Base-by-base conservation (phyloP, 2,888 invertebrate species). In the Agriopis leucophaearia region DNA sequence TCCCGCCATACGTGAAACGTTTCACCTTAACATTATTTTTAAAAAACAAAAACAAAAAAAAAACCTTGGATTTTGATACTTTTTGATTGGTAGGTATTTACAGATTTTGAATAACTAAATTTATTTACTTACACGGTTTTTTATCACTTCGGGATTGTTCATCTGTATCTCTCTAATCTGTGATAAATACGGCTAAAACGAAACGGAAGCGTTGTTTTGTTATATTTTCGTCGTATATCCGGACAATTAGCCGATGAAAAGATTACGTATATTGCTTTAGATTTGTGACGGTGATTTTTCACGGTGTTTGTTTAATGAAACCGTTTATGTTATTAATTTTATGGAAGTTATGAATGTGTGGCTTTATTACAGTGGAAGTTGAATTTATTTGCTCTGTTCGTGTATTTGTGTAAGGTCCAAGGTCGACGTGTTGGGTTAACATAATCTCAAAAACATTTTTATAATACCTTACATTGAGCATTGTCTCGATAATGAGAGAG, bases 191-290 rank as follows among this genome's bases (percentile, higher is more conserved):
- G 38, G 16, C 7, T 50, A 59, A 62, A 60, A 47, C 16, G 56
- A 55, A 58, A 52, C 68, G 68, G 68, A 69, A 69, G 38, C 13
- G 38, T 47, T 27, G 55, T 56, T 56, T 45, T 63, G 56, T 62
- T 8, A 42, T 51, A 54, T 62, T 62, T 56, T 64, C 52, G 56
- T 64, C 50, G 64, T 64, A 64, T 64, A 60, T 69, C 68, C 64
- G 68, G 50, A 56, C 64, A 59, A 69, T 64, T 69, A 56, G 45
- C 3, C 58, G 63, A 60, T 64, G 60, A 16, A 51, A 47, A 56
- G 64, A 64, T 67, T 61, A 57, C 45, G 7, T 42, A 60, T 64
- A 16, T 52, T 40, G 54, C 48, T 16, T 16, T 16, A 9, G 18
- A 55, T 66, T 57, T 27, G 56, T 62, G 45, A 52, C 61, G 59